A percentile compares a stretch with the other conserved stretches of the same genome.
These are phyloP conservation scores for Cetoscarus ocellatus DNA, from an alignment of 2,797 vertebrate species.

Conservation along the genomic window DNA sequence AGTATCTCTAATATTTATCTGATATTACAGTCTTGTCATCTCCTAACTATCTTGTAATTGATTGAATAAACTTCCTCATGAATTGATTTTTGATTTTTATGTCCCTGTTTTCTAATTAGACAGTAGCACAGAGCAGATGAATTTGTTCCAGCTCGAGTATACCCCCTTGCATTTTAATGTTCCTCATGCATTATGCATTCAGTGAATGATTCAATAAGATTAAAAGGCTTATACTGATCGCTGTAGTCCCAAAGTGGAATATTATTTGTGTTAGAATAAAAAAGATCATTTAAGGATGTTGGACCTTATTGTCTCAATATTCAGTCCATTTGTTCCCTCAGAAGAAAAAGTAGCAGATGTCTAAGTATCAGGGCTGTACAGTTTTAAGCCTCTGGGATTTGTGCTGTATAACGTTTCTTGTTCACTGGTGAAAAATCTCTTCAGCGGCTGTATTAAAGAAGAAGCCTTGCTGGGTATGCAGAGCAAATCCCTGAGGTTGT, in stretches of 20 bases:
- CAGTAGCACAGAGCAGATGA: background rate
- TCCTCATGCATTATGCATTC: constrained; percentile 48
- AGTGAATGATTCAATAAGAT: constrained; percentile 39
- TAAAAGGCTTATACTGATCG: constrained; percentile 32
- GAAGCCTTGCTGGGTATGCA: background rate
- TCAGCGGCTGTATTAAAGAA: background rate
- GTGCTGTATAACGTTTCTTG: constrained; percentile 6
- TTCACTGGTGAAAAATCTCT: background rate
- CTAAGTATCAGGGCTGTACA: background rate
- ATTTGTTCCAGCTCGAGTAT: background rate
- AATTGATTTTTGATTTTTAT: constrained; percentile 9
- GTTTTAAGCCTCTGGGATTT: constrained; percentile 5
- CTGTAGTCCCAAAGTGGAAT: constrained; percentile 22
- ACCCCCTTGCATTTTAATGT: constrained; percentile 13
- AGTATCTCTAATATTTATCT: background rate
- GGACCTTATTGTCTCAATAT: constrained; percentile 8
- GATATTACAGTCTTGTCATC: background rate
- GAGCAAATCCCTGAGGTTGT: constrained; percentile 13
- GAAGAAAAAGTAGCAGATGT: background rate
- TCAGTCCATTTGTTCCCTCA: constrained; percentile 3
- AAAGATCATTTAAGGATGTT: constrained; percentile 8
- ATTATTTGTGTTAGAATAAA: constrained; percentile 17
- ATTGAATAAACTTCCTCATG: constrained; percentile 37
- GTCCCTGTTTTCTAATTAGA: constrained; percentile 5
- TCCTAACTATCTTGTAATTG: constrained; percentile 6